These are phyloP conservation scores for Unio delphinus DNA, from an alignment of 2,888 invertebrate species.

Conservation along the genomic window DNA sequence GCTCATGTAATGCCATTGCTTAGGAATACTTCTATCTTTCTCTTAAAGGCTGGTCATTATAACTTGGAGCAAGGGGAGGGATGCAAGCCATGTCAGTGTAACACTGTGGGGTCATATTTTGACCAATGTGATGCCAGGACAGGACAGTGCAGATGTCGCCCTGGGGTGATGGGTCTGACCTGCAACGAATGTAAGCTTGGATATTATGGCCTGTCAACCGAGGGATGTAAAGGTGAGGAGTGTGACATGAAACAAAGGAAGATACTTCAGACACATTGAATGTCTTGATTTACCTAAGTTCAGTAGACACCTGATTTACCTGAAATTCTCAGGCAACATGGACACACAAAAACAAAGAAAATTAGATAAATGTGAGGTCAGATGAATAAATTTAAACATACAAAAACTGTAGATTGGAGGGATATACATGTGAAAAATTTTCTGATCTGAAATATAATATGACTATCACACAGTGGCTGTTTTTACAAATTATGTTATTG, in stretches of 20 bases:
- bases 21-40: neutral
- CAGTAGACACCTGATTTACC: too few species aligned
- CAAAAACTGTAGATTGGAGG: too few species aligned
- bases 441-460: too few species aligned
- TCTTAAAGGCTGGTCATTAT: constrained; percentile 52
- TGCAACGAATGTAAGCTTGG: constrained; percentile 93
- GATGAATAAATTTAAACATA: too few species aligned
- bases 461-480: too few species aligned
- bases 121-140: constrained; percentile 53
- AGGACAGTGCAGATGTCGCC: constrained; percentile 89
- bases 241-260: neutral
- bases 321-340: too few species aligned
- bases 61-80: constrained; percentile 56
- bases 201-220: constrained; percentile 58
- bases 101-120: constrained; percentile 77
- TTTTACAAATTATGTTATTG: too few species aligned
- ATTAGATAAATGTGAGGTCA: too few species aligned
- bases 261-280: neutral
- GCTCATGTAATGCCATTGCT: too few species aligned
- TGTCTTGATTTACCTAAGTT: neutral
- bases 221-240: constrained; percentile 62
- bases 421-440: too few species aligned
- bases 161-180: constrained; percentile 87
- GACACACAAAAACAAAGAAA: too few species aligned
- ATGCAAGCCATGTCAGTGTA: constrained; percentile 85